phyloP scores from a whole-genome alignment of 53 echinoderm and acorn worm species.

The Luidia sarsii region DNA sequence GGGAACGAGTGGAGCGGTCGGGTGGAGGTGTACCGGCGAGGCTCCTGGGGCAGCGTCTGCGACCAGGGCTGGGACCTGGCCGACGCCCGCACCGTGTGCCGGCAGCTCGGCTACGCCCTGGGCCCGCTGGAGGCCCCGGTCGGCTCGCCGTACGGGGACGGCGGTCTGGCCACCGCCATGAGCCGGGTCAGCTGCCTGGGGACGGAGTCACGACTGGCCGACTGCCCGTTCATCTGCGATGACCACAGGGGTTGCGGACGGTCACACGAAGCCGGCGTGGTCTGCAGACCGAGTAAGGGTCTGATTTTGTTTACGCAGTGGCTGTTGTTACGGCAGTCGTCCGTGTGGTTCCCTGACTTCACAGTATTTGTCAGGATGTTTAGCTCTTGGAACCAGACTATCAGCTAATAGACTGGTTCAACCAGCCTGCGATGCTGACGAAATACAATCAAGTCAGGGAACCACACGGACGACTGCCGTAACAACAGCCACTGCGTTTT shows the following conservation, averaged over 20 bases:
- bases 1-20: background rate
- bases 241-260: background rate
- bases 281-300: slow-evolving; percentile 5
- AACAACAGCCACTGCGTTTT: no score
- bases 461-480: no score
- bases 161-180: slow-evolving; percentile 4
- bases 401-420: no score
- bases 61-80: slow-evolving; percentile 12
- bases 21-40: slow-evolving; percentile 5
- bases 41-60: slow-evolving; percentile 1
- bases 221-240: background rate
- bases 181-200: slow-evolving; percentile 7
- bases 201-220: background rate
- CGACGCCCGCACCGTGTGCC: background rate
- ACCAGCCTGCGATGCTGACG: no score
- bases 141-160: background rate
- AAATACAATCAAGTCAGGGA: no score
- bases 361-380: no score
- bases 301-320: no score
- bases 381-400: no score
- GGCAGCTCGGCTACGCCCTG: background rate
- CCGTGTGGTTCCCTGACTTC: no score
- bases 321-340: no score
- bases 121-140: background rate
- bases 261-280: background rate